These are phyloP conservation scores for Sebastes cheni DNA, from an alignment of 2,797 vertebrate species.

Conservation along the genomic window DNA sequence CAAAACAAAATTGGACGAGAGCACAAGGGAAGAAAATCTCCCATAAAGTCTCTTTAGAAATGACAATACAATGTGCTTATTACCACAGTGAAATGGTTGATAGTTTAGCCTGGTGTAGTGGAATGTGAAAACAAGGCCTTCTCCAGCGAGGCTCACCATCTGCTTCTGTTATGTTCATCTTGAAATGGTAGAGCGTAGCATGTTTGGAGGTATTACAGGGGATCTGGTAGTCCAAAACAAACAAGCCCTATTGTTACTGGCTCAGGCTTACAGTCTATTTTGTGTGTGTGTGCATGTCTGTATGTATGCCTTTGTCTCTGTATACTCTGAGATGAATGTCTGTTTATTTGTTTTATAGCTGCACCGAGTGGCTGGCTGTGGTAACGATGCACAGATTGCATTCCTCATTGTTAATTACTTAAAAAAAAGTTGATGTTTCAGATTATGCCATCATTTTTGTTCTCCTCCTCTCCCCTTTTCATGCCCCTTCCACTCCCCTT, in stretches of 20 bases:
- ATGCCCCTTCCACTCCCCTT: conserved; percentile 14
- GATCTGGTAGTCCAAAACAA: conserved; percentile 60
- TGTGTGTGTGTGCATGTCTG: conserved; percentile 1
- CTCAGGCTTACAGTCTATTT: conserved; percentile 18
- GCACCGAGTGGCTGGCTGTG: conserved; percentile 11
- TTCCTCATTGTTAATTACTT: conserved; percentile 37
- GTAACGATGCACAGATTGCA: conserved; percentile 39
- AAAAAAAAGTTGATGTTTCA: conserved; percentile 17
- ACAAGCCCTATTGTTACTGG: conserved; percentile 61
- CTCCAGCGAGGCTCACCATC: conserved; percentile 40
- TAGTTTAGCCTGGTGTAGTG: conserved; percentile 21
- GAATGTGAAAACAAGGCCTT: conserved; percentile 39
- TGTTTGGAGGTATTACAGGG: conserved; percentile 59
- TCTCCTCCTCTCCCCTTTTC: conserved; percentile 10
- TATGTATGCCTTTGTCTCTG: conserved; percentile 31
- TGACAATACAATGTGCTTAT: conserved; percentile 8
- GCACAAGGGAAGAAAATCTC: conserved; percentile 12
- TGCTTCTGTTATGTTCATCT: conserved; percentile 65
- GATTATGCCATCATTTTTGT: conserved; percentile 44
- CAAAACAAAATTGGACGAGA: background rate
- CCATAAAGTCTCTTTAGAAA: background rate
- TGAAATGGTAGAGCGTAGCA: conserved; percentile 48
- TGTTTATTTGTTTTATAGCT: conserved; percentile 40
- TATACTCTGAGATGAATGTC: conserved; percentile 15
- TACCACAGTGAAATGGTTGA: conserved; percentile 11